phyloP scores from a whole-genome alignment of 64 coral and sea anemone species.

The Montipora sp. region DNA sequence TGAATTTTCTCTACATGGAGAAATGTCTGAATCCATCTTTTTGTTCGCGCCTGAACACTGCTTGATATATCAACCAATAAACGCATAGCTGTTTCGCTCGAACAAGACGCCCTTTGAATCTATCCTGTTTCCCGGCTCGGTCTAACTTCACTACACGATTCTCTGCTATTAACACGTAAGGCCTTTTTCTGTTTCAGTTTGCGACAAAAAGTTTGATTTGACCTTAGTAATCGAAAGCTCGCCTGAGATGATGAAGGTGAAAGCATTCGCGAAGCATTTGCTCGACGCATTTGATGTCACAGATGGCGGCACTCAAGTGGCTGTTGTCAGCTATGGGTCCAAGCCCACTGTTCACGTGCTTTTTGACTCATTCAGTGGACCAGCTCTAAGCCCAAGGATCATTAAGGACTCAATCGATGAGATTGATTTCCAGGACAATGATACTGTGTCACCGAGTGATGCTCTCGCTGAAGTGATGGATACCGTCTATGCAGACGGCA shows the following conservation, averaged over 20 bases:
- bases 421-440: conserved; percentile 4
- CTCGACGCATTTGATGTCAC: conserved; percentile 36
- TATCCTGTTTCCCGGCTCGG: too few species aligned
- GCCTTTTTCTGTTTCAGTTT: conserved; percentile 30
- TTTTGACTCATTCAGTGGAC: conserved; percentile 23
- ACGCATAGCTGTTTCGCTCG: too few species aligned
- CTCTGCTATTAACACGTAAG: too few species aligned
- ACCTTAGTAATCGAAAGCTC: conserved; percentile 61
- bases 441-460: not conserved
- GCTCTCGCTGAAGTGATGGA: conserved; percentile 36
- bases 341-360: conserved; percentile 6
- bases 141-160: too few species aligned
- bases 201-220: conserved; percentile 52
- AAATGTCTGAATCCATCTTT: too few species aligned
- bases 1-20: too few species aligned
- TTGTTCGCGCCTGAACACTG: too few species aligned
- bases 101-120: too few species aligned
- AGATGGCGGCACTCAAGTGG: conserved; percentile 20
- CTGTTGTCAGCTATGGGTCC: conserved; percentile 51
- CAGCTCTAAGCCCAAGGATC: not conserved
- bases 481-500: conserved; percentile 30
- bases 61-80: too few species aligned
- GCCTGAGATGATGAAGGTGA: conserved; percentile 43
- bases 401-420: conserved; percentile 37
- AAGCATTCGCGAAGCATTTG: conserved; percentile 49